Evolutionary conservation across 2,113 vertebrate species (phyloP), one percentile per base, ranked within the genome.

Genomic region (Poeciliopsis turrubarensis): DNA sequence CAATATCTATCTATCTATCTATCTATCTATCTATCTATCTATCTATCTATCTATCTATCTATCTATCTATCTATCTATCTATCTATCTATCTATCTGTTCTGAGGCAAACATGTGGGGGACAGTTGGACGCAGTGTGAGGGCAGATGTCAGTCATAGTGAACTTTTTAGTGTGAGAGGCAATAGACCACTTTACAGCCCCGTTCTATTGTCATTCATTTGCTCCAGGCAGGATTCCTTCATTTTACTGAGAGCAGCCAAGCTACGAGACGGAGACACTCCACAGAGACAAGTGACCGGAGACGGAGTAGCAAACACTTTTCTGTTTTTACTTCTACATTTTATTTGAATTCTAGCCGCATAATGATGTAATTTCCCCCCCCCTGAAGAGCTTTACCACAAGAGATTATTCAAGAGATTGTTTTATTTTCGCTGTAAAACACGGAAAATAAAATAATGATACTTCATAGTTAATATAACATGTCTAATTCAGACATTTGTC

Each of bases 181-280:
- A 74, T 74, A 89, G 93, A 91, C 89, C 89, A 94, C 91, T 85
- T 94, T 87, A 94, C 93, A 88, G 91, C 89, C 91, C 73, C 89
- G 78, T 82, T 91, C 93, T 76, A 95, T 96, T 97, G 95, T 96
- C 90, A 96, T 96, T 95, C 92, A 95, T 89, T 87, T 77, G 90
- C 80, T 89, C 81, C 86, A 57, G 25, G 64, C 63, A 87, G 93
- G 88, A 75, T 83, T 89, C 86, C 85, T 90, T 91, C 67, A 80
- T 87, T 95, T 87, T 82, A 91, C 87, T 70, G 77, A 15, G 68
- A 75, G 73, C 47, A 47, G 14, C 41, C 15, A 44, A 68, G 15
- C 65, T 32, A 27, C 8, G 15, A 61, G 15, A 13, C 15, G 31
- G 47, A 70, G 22, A 22, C 25, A 39, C 34, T 10, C 3, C 31